phyloP scores from a whole-genome alignment of 2,113 vertebrate species.

The Dasyprocta punctata region DNA sequence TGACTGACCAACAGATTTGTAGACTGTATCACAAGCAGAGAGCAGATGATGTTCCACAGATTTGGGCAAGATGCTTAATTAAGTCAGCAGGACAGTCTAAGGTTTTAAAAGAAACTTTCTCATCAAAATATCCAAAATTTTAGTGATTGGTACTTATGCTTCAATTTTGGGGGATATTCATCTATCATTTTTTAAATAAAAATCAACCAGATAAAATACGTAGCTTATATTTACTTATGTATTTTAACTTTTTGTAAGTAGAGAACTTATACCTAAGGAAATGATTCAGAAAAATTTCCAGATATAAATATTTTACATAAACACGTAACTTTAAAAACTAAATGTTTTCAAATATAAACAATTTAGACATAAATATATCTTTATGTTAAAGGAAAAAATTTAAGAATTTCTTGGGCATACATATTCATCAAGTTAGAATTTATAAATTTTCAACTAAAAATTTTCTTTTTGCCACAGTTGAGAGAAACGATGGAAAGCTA shows the following conservation, averaged over 20 bases:
- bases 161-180: not conserved
- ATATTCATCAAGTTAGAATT: not conserved
- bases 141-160: not conserved
- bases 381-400: not conserved
- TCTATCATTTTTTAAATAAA: not conserved
- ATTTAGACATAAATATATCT: not conserved
- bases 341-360: not conserved
- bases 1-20: not conserved
- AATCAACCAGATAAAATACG: not conserved
- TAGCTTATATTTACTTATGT: not conserved
- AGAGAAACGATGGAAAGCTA: not conserved
- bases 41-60: not conserved
- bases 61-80: not conserved
- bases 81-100: not conserved
- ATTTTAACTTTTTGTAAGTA: not conserved
- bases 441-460: not conserved
- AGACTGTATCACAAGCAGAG: not conserved
- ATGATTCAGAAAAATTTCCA: not conserved
- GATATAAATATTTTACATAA: no score
- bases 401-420: not conserved
- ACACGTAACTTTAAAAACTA: no score
- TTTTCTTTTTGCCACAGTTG: not conserved
- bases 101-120: not conserved
- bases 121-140: not conserved
- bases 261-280: not conserved